Evolutionary conservation across 2,113 vertebrate genomes (phyloP).

Genomic region (Casuarius casuarius): DNA sequence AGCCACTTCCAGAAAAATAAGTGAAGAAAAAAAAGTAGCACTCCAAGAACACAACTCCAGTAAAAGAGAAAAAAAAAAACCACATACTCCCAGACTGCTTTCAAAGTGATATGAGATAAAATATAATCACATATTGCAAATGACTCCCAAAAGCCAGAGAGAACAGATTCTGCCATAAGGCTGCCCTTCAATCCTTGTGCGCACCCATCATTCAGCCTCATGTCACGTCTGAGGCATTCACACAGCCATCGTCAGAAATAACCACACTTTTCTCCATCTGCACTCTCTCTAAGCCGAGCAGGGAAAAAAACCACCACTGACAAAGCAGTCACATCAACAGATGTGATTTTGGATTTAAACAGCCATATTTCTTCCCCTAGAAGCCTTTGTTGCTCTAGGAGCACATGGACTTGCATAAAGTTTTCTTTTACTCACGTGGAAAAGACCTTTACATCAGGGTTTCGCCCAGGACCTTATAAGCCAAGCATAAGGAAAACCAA

Average conservation of each 20-base stretch:
- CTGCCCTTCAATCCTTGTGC: rapidly evolving
- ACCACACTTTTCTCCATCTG: neutral
- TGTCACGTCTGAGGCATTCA: neutral
- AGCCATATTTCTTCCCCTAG: neutral
- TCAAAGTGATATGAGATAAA: neutral
- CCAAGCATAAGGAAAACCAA: neutral
- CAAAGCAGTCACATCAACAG: neutral
- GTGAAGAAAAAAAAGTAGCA: neutral
- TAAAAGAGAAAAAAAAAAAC: neutral
- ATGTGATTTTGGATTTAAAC: neutral
- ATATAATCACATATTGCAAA: neutral
- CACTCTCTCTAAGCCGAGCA: rapidly evolving
- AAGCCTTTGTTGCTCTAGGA: neutral
- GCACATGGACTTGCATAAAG: neutral
- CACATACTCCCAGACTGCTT: neutral
- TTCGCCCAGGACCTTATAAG: neutral
- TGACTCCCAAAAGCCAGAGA: neutral
- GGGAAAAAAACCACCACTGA: neutral
- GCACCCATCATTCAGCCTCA: neutral
- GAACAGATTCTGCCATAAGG: neutral
- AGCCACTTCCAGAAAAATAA: slow-evolving; percentile 56
- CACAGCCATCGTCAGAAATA: neutral
- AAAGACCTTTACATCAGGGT: neutral
- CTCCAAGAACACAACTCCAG: slow-evolving; percentile 16
- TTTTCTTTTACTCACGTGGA: neutral